These are phyloP conservation scores for Eledona agricola DNA, from an alignment of 2,888 invertebrate species.

Conservation along the genomic window DNA sequence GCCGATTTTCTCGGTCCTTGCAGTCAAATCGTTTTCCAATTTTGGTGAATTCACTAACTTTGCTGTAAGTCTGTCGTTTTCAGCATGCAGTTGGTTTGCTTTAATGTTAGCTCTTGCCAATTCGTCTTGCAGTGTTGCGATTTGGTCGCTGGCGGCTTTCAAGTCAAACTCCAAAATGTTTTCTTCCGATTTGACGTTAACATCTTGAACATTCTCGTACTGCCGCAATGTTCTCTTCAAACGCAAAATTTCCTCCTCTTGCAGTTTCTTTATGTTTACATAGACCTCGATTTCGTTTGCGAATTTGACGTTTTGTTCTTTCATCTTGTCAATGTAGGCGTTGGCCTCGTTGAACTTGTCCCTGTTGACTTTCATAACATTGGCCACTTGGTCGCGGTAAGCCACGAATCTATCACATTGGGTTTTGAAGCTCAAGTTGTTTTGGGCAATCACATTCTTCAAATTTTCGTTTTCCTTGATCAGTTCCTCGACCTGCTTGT, in stretches of 20 bases:
- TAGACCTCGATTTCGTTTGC: conserved; percentile 38
- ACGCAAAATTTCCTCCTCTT: conserved; percentile 55
- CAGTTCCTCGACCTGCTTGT: conserved; percentile 51
- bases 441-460: conserved; percentile 68
- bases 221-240: too few species aligned
- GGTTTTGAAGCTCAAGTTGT: conserved; percentile 73
- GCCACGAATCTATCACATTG: conserved; percentile 70
- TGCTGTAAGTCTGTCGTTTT: conserved; percentile 33
- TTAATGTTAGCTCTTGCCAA: conserved; percentile 3
- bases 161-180: conserved; percentile 2
- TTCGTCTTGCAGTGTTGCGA: conserved; percentile 8
- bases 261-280: conserved; percentile 30
- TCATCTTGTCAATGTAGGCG: conserved; percentile 65
- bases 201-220: conserved; percentile 9
- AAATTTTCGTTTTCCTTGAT: conserved; percentile 53
- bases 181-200: conserved; percentile 1
- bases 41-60: conserved; percentile 3
- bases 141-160: not conserved
- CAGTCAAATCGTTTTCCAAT: too few species aligned
- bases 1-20: conserved; percentile 11
- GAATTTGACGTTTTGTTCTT: conserved; percentile 49
- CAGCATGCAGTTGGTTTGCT: too few species aligned
- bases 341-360: conserved; percentile 74
- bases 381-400: conserved; percentile 73
- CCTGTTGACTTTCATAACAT: conserved; percentile 70